These are phyloP conservation scores for Falco rusticolus DNA, from an alignment of 2,797 vertebrate genomes.

Conservation along the genomic window DNA sequence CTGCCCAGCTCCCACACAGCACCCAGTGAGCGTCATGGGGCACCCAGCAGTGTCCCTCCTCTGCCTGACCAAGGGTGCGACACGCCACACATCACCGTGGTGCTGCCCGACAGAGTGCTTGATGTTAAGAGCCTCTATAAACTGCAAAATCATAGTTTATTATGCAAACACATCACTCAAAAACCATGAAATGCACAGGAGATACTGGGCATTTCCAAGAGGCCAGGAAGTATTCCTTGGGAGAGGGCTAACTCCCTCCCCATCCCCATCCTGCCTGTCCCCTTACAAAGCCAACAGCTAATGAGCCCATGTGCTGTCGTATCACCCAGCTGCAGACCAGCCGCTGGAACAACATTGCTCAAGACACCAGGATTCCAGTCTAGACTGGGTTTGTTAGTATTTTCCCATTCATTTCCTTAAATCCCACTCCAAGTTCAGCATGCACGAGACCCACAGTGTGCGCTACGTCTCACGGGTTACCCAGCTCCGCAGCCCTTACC, in stretches of 20 bases:
- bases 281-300: neutral
- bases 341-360: neutral
- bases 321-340: neutral
- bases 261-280: neutral
- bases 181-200: neutral
- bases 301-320: neutral
- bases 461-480: neutral
- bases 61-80: neutral
- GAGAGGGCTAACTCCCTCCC: neutral
- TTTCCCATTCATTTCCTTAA: conserved; percentile 17
- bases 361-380: neutral
- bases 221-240: neutral
- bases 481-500: neutral
- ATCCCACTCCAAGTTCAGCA: neutral
- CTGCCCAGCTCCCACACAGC: neutral
- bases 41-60: neutral
- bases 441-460: neutral
- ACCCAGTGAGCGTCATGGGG: accelerated
- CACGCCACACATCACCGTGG: neutral
- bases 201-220: neutral
- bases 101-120: neutral
- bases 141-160: neutral
- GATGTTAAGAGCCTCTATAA: neutral
- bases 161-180: neutral
- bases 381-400: neutral